Evolutionary conservation across 2,888 invertebrate genomes (phyloP), one percentile per base, ranked within the genome.

Genomic region (Cantharis rustica): DNA sequence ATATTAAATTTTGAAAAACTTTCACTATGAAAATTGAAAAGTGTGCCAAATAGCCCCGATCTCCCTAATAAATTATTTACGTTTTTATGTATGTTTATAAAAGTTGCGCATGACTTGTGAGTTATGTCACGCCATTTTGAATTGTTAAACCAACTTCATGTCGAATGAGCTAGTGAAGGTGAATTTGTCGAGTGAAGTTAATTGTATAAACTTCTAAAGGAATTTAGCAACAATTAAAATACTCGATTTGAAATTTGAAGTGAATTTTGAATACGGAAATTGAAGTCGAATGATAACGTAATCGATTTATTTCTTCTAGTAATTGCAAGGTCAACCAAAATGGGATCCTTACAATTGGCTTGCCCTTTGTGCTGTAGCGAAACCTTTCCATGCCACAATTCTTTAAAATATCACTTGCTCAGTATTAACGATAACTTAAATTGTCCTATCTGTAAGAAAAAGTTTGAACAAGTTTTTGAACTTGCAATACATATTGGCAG

Each of bases 341-440:
- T 77, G 77, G 77, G 71, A 7, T 64, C 77, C 4, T 70, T 88
- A 84, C 86, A 84, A 81, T 84, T 90, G 84, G 85, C 89, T 79
- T 93, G 93, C 82, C 92, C 93, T 61, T 88, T 93, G 85, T 93
- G 93, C 86, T 93, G 93, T 83, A 90, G 90, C 77, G 90, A 91
- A 85, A 90, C 89, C 75, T 93, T 93, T 88, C 85, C 88, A 78
- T 90, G 90, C 75, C 90, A 90, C 79, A 87, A 90, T 79, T 87
- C 89, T 15, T 84, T 91, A 66, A 90, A 90, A 84, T 87, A 88
- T 83, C 91, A 89, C 87, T 90, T 89, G 81, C 87, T 89, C 83
- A 91, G 86, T 84, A 89, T 93, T 83, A 87, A 90, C 23, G 90
- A 90, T 84, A 92, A 91, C 87, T 84, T 93, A 75, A 87, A 88